Base-by-base conservation (phyloP, 2,113 vertebrate species). In the Mystacornis crossleyi region DNA sequence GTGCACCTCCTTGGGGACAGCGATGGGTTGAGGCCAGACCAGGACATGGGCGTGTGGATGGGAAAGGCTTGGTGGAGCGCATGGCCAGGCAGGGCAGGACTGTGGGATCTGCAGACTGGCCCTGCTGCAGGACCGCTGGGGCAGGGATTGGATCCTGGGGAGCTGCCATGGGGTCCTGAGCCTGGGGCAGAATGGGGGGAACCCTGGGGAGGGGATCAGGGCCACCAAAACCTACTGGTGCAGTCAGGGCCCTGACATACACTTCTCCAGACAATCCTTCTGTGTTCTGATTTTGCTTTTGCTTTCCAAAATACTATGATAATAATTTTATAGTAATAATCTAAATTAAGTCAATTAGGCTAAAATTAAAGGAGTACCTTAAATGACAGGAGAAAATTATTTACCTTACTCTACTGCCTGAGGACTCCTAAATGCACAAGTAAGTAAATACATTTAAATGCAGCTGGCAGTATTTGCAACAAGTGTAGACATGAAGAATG, bases 301-400 rank as follows among this genome's bases (percentile, higher is more conserved):
- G 45, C 51, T 89, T 97, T 95, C 31, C 21, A 95, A 84, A 96
- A 94, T 85, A 61, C 12, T 12, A 54, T 74, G 90, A 86, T 91
- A 96, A 97, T 95, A 1, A 47, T 89, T 93, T 96, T 77, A 95
- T 75, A 57, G 48, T 69, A 96, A 95, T 81, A 86, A 84, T 82
- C 85, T 86, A 92, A 86, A 88, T 88, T 53, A 77, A 81, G 53
- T 87, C 86, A 97, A 93, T 98, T 98, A 97, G 74, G 33, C 40
- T 97, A 92, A 90, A 97, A 97, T 98, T 97, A 97, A 83, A 74
- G 50, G 40, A 97, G 91, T 95, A 93, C 71, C 82, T 90, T 96
- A 94, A 96, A 67, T 89, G 81, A 66, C 86, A 97, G 72, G 70
- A 90, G 66, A 94, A 84, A 86, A 94, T 66, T 93, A 97, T 97